phyloP scores from a whole-genome alignment of 2,888 invertebrate species.

The Leucoma salicis region DNA sequence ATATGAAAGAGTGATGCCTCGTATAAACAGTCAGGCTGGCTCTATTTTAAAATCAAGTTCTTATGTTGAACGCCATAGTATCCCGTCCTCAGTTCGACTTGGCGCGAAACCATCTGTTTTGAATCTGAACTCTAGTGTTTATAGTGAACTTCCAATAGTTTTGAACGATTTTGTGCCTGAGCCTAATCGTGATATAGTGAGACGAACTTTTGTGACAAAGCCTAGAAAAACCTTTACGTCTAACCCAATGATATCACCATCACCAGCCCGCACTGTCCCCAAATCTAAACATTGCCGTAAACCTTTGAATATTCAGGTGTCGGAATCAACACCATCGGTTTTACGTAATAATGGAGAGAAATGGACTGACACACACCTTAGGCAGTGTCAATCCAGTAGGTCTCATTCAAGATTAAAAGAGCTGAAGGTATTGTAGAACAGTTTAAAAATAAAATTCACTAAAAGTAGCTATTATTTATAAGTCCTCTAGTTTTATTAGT shows the following conservation, averaged over 20 bases:
- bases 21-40: conserved; percentile 48
- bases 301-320: conserved; percentile 32
- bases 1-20: conserved; percentile 69
- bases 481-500: too few species aligned
- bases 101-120: conserved; percentile 67
- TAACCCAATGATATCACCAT: conserved; percentile 51
- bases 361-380: conserved; percentile 50
- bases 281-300: conserved; percentile 31
- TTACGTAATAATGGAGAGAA: conserved; percentile 33
- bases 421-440: conserved; percentile 63
- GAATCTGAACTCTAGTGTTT: conserved; percentile 51
- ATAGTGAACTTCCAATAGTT: conserved; percentile 62
- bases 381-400: conserved; percentile 56
- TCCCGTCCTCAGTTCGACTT: conserved; percentile 46
- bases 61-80: conserved; percentile 58
- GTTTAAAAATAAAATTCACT: too few species aligned
- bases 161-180: conserved; percentile 60
- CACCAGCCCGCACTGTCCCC: conserved; percentile 26
- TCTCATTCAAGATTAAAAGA: conserved; percentile 62
- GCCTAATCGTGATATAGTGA: conserved; percentile 33
- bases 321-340: conserved; percentile 52
- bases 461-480: too few species aligned
- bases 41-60: conserved; percentile 48
- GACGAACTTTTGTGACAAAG: conserved; percentile 52
- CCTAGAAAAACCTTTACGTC: conserved; percentile 66